Base-by-base conservation (phyloP, 2,113 vertebrate genomes). In the Eudyptes chrysolophus region DNA sequence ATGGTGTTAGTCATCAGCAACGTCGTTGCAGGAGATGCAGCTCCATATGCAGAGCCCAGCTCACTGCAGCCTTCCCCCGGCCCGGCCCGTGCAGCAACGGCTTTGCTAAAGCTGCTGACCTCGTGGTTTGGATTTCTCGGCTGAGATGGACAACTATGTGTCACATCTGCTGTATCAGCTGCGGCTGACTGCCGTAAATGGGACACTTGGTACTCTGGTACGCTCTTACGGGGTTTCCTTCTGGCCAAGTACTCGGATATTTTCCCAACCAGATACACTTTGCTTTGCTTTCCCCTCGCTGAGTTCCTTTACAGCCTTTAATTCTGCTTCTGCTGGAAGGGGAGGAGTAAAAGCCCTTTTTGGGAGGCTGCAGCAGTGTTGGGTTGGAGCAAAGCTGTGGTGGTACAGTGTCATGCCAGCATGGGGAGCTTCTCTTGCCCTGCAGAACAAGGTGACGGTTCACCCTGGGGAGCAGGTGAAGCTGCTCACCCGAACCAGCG, bases 201-300 rank as follows among this genome's bases (percentile, higher is more conserved):
- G 75, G 34, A 68, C n/a, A 2, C 36, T 36, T 10, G 4, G 19
- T 11, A 6, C 36, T 29, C 52, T 24, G 21, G 15, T 30, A 12
- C 0, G 2, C 36, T 66, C 29, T 22, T 15, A 2, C 0, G 1
- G 6, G 1, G 1, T 42, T 85, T 72, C 40, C 49, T 76, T 30
- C 54, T 81, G 13, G 1, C 40, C 20, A 20, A 2, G 4, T 16
- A 4, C 34, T 20, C 15, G 25, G 34, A 10, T 54, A 3, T 55
- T 48, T 55, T 55, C 55, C 40, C 48, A 60, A 4, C 18, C 27
- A 65, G 10, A 9, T 22, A 22, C 2, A 0, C 21, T 61, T 61
- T 26, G 1, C 25, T 88, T 60, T 25, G 34, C 26, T 75, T 38
- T 76, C 21, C 48, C 4, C 1, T 1, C 0, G 0, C 24, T 0